Evolutionary conservation across 2,113 vertebrate genomes (phyloP).

Genomic region (Vombatus ursinus): DNA sequence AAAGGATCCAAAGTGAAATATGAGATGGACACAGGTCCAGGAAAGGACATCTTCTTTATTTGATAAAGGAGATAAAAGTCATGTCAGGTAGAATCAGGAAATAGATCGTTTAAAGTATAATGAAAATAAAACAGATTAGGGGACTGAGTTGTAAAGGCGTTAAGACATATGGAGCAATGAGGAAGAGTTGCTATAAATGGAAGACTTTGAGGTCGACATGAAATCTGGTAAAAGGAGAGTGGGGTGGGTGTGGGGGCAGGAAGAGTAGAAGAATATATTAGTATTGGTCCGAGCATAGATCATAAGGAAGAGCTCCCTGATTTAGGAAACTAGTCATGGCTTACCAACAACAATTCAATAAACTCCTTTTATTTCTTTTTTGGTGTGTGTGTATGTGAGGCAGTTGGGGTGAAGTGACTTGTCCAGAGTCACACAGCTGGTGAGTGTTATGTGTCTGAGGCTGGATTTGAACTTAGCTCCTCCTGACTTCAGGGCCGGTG

Average conservation of each 20-base stretch:
- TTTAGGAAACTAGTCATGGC: not conserved
- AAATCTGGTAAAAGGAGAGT: not conserved
- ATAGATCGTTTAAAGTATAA: not conserved
- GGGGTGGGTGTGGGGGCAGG: no score
- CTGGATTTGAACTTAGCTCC: no score
- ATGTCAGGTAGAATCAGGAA: conserved; percentile 5
- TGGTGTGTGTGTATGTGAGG: no score
- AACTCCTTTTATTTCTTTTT: not conserved
- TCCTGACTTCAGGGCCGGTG: no score
- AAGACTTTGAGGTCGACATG: not conserved
- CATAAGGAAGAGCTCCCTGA: not conserved
- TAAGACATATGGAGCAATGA: not conserved
- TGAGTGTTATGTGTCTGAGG: no score
- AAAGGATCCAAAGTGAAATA: not conserved
- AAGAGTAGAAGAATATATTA: not conserved
- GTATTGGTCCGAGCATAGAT: not conserved
- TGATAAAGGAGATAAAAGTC: not conserved
- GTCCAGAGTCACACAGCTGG: no score
- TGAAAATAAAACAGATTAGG: not conserved
- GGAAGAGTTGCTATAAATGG: not conserved
- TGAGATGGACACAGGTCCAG: not conserved
- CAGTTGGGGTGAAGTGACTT: no score
- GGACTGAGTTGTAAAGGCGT: not conserved
- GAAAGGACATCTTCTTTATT: not conserved
- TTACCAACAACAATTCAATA: not conserved